Conservation (phyloP, 2,113 vertebrate genomes). For the Indicator indicator region DNA sequence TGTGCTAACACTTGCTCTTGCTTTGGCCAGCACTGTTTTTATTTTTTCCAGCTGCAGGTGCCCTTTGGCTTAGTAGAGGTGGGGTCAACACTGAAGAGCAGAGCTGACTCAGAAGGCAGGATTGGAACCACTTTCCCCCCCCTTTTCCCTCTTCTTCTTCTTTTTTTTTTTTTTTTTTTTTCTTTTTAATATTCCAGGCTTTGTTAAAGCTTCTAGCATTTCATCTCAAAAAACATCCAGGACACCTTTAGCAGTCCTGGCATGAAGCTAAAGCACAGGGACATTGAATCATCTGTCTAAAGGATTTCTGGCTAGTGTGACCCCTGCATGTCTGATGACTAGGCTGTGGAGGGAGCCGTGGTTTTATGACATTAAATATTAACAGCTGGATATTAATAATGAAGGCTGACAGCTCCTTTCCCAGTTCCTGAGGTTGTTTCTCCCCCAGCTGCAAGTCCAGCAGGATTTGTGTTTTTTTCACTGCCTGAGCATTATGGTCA, state of each 20-base stretch:
- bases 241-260: constrained; percentile 60
- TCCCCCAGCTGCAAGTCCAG: constrained; percentile 74
- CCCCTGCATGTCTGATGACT: constrained; percentile 77
- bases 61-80: constrained; percentile 7
- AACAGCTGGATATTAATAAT: constrained; percentile 92
- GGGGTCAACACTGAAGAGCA: neutral
- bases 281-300: constrained; percentile 62
- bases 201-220: constrained; percentile 65
- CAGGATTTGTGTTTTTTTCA: constrained; percentile 61
- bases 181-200: neutral
- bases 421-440: constrained; percentile 77
- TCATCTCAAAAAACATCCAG: constrained; percentile 33
- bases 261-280: constrained; percentile 37
- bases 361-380: constrained; percentile 97
- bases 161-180: neutral
- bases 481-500: constrained; percentile 66
- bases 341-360: constrained; percentile 74
- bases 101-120: constrained; percentile 20
- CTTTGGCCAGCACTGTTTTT: neutral
- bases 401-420: constrained; percentile 91
- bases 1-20: neutral
- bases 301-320: constrained; percentile 71
- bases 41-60: neutral
- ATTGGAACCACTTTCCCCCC: neutral
- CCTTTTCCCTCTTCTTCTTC: neutral